phyloP scores from a whole-genome alignment of 2,113 vertebrate species.

The Pluvialis apricaria region DNA sequence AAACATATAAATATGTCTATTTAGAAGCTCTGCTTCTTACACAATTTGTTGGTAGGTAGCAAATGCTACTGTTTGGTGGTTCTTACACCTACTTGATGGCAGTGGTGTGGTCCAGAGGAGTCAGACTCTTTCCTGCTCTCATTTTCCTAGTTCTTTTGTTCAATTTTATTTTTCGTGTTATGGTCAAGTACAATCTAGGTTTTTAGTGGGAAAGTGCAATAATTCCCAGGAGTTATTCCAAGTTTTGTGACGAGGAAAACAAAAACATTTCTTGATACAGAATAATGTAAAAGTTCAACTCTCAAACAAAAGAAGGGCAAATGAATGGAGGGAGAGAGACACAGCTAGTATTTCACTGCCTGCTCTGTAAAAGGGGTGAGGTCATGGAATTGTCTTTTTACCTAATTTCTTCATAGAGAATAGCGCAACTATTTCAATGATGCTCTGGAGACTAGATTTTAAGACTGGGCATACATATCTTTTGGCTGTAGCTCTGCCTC shows the following conservation, averaged over 20 bases:
- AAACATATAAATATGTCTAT: background rate
- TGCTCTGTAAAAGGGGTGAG: background rate
- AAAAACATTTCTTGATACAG: background rate
- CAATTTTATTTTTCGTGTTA: background rate
- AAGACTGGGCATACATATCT: fast-evolving
- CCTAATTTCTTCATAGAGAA: background rate
- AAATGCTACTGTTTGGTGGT: background rate
- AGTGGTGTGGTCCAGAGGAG: background rate
- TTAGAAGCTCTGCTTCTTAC: background rate
- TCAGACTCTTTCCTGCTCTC: background rate
- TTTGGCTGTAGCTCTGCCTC: background rate
- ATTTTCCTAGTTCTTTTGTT: background rate
- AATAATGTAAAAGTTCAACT: background rate
- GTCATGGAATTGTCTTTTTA: background rate
- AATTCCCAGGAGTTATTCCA: background rate
- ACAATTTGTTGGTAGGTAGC: background rate
- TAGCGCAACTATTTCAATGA: background rate
- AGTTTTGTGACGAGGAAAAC: background rate
- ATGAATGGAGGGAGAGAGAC: background rate
- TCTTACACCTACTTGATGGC: background rate
- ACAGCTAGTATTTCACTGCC: background rate
- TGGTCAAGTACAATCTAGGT: background rate
- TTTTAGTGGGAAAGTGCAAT: background rate
- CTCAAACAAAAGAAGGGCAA: background rate
- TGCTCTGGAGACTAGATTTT: background rate